These are phyloP conservation scores for Temnothorax unifasciatus DNA, from an alignment of 2,888 invertebrate species.

Conservation along the genomic window DNA sequence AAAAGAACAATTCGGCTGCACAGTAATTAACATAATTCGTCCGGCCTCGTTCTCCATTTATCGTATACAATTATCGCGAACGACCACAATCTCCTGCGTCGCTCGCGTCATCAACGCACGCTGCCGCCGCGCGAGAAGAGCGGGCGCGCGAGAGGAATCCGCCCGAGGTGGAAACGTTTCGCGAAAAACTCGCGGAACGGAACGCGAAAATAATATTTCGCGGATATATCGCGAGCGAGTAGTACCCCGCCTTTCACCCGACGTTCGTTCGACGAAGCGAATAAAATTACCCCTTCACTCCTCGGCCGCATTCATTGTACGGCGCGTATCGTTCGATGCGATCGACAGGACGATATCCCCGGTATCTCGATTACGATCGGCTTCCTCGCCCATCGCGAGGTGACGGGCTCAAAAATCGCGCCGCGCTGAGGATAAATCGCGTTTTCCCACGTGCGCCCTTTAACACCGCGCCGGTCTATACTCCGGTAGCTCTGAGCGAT, in stretches of 20 bases:
- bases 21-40: constrained; percentile 49
- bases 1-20: constrained; percentile 41
- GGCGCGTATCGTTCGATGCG: constrained; percentile 48
- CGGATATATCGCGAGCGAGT: constrained; percentile 3
- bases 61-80: constrained; percentile 40
- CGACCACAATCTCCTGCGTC: background rate
- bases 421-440: constrained; percentile 4
- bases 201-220: constrained; percentile 38
- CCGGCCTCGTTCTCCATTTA: constrained; percentile 41
- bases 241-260: constrained; percentile 67
- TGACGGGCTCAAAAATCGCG: background rate
- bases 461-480: background rate
- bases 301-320: constrained; percentile 50
- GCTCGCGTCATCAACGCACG: background rate
- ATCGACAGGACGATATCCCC: constrained; percentile 20
- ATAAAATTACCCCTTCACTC: constrained; percentile 64
- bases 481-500: constrained; percentile 70
- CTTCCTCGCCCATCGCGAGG: background rate
- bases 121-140: background rate
- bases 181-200: constrained; percentile 10
- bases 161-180: constrained; percentile 9
- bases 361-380: constrained; percentile 1
- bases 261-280: constrained; percentile 46
- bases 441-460: constrained; percentile 70
- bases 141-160: background rate